Evolutionary conservation across 2,888 invertebrate species (phyloP).

Genomic region (Chalcosyrphus nemorum): DNA sequence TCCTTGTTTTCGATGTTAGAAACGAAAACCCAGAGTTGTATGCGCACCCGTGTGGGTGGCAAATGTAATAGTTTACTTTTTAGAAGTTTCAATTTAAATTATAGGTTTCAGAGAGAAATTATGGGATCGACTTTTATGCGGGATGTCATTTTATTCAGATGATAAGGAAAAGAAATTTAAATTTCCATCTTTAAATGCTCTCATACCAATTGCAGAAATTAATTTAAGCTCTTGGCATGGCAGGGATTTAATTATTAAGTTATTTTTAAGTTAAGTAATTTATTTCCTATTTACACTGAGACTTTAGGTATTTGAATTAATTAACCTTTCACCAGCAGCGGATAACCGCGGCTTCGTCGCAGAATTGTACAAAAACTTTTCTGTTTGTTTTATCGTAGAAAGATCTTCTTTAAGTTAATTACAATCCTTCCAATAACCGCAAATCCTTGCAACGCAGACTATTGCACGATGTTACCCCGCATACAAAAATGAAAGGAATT

Average conservation of each 20-base stretch:
- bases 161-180: conserved; percentile 28
- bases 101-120: conserved; percentile 62
- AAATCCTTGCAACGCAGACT: conserved; percentile 19
- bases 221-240: conserved; percentile 6
- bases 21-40: conserved; percentile 38
- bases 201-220: not conserved
- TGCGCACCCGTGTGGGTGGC: conserved; percentile 1
- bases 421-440: conserved; percentile 36
- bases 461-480: conserved; percentile 5
- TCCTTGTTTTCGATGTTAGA: conserved; percentile 61
- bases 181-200: not conserved
- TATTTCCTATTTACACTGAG: conserved; percentile 4
- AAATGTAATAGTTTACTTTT: conserved; percentile 65
- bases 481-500: conserved; percentile 36
- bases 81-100: conserved; percentile 71
- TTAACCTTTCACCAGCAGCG: conserved; percentile 28
- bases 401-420: conserved; percentile 35
- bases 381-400: conserved; percentile 7
- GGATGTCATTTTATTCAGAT: conserved; percentile 51
- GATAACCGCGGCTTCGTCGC: not conserved
- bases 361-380: conserved; percentile 1
- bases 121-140: conserved; percentile 52
- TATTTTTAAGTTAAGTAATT: conserved; percentile 26
- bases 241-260: conserved; percentile 19
- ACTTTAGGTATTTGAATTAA: conserved; percentile 38